Conservation (phyloP, 2,113 vertebrate species). For the Gambusia affinis region DNA sequence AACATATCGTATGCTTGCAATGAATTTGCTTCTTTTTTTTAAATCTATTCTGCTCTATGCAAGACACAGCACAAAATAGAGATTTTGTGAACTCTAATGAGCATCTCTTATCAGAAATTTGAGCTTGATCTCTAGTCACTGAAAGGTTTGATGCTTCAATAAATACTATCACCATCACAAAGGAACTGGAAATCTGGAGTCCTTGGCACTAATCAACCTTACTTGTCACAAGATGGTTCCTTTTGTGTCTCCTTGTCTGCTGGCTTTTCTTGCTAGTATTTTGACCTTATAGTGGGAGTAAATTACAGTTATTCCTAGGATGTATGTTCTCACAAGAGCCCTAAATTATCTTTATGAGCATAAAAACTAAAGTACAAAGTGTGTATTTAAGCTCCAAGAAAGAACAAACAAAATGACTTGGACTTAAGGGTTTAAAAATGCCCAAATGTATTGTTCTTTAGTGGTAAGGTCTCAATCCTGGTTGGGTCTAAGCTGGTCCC, state of each 20-base stretch:
- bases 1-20: not conserved
- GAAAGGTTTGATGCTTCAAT: slow-evolving; percentile 44
- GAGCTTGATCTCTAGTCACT: slow-evolving; percentile 39
- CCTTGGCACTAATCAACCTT: slow-evolving; percentile 37
- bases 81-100: slow-evolving; percentile 27
- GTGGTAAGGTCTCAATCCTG: slow-evolving; percentile 58
- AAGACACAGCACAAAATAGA: slow-evolving; percentile 31
- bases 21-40: not conserved
- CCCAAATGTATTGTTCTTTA: slow-evolving; percentile 29
- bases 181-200: slow-evolving; percentile 41
- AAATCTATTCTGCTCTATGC: slow-evolving; percentile 16
- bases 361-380: slow-evolving; percentile 20
- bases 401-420: slow-evolving; percentile 12
- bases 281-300: slow-evolving; percentile 38
- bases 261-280: slow-evolving; percentile 12
- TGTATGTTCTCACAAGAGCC: slow-evolving; percentile 35
- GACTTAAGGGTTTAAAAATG: slow-evolving; percentile 32
- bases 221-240: slow-evolving; percentile 25
- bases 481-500: slow-evolving; percentile 50
- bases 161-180: slow-evolving; percentile 40
- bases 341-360: slow-evolving; percentile 39
- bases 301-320: slow-evolving; percentile 43
- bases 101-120: slow-evolving; percentile 42
- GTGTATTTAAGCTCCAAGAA: slow-evolving; percentile 35
- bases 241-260: too few relatives aligned